These are phyloP conservation scores for Albula goreensis DNA, from an alignment of 2,113 vertebrate genomes.

Conservation along the genomic window DNA sequence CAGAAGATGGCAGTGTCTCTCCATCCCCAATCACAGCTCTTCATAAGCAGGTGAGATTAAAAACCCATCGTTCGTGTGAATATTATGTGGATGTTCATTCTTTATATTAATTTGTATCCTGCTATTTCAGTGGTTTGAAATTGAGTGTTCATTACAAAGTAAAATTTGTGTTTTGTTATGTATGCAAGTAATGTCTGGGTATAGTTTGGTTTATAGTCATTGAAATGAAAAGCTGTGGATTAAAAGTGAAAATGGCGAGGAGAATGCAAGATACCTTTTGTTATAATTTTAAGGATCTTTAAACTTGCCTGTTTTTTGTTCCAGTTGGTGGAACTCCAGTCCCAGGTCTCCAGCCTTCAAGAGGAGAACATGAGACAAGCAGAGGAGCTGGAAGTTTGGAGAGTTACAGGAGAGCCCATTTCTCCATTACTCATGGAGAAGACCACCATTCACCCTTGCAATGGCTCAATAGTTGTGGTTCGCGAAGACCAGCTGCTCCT, in stretches of 20 bases:
- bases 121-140: neutral
- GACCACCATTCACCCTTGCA: slow-evolving; percentile 25
- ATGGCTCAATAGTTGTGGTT: slow-evolving; percentile 39
- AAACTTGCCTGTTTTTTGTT: slow-evolving; percentile 1
- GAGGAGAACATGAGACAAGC: slow-evolving; percentile 59
- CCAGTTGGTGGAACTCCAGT: slow-evolving; percentile 67
- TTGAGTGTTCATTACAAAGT: neutral
- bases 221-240: neutral
- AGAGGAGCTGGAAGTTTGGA: slow-evolving; percentile 67
- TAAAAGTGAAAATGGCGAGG: neutral
- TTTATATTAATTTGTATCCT: neutral
- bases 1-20: neutral
- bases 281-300: neutral
- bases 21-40: slow-evolving; percentile 8
- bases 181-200: neutral
- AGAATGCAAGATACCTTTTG: too few species aligned
- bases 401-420: slow-evolving; percentile 44
- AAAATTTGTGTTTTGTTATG: neutral
- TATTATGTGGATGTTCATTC: neutral
- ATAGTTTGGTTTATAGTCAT: neutral
- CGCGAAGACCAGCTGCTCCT: slow-evolving; percentile 67
- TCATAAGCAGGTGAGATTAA: slow-evolving; percentile 37
- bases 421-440: slow-evolving; percentile 18
- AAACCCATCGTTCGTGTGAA: neutral
- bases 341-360: slow-evolving; percentile 49